These are phyloP conservation scores for Hippocampus kuda DNA, from an alignment of 2,797 vertebrate species.

Conservation along the genomic window DNA sequence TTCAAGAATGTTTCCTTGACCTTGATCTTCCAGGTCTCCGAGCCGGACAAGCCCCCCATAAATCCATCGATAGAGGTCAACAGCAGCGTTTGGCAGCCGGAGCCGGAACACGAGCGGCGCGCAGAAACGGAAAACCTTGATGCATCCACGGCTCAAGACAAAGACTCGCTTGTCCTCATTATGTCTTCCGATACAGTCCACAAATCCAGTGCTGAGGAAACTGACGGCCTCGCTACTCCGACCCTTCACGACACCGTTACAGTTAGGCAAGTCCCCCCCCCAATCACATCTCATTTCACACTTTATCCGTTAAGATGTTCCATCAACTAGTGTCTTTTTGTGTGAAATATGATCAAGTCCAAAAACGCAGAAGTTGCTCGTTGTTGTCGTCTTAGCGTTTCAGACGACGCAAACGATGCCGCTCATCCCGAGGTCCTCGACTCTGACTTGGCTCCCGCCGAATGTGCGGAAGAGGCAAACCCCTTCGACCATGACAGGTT, in stretches of 20 bases:
- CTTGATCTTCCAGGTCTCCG: slow-evolving; percentile 32
- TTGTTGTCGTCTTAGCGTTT: slow-evolving; percentile 24
- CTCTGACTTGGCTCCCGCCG: slow-evolving; percentile 28
- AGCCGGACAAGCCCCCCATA: slow-evolving; percentile 6
- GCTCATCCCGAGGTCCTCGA: slow-evolving; percentile 25
- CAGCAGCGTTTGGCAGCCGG: slow-evolving; percentile 8
- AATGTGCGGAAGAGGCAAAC: slow-evolving; percentile 52
- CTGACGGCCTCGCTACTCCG: slow-evolving; percentile 16
- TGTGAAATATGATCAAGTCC: not conserved
- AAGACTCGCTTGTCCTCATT: slow-evolving; percentile 10
- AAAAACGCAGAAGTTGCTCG: not conserved
- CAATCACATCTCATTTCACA: not conserved
- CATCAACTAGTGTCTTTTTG: not conserved
- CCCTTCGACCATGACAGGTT: slow-evolving; percentile 41
- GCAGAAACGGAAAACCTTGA: slow-evolving; percentile 25
- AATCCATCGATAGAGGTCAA: slow-evolving; percentile 26
- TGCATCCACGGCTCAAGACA: slow-evolving; percentile 19
- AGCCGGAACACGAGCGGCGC: slow-evolving; percentile 21
- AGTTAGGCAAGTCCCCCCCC: slow-evolving; percentile 24
- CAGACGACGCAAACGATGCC: slow-evolving; percentile 18
- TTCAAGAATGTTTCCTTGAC: not conserved
- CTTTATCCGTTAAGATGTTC: no score
- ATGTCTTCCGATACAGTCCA: slow-evolving; percentile 17
- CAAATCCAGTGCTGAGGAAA: slow-evolving; percentile 16
- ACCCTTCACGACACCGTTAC: slow-evolving; percentile 17